phyloP scores from a whole-genome alignment of 1,140 invertebrate genomes.

The Panagrolaimus sp. region DNA sequence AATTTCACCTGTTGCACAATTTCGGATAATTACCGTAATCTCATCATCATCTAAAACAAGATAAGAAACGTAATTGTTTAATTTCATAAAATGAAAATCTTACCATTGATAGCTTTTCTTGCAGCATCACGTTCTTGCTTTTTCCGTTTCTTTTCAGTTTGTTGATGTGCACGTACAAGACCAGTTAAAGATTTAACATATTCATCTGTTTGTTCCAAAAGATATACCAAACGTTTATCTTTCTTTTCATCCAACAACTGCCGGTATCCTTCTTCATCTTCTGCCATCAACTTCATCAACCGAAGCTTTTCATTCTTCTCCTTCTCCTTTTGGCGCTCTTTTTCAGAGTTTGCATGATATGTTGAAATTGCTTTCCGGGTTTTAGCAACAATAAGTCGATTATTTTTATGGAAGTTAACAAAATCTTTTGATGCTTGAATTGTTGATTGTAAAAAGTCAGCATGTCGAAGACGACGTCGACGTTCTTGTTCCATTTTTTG shows the following conservation, averaged over 20 bases:
- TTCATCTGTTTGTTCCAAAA: slow-evolving; percentile 94
- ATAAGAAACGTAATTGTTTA: background rate
- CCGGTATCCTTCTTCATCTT: slow-evolving; percentile 67
- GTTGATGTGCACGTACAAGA: slow-evolving; percentile 54
- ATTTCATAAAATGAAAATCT: background rate
- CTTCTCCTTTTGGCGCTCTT: slow-evolving; percentile 98
- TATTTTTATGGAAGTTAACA: slow-evolving; percentile 65
- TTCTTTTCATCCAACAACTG: slow-evolving; percentile 99
- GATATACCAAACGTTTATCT: slow-evolving; percentile 92
- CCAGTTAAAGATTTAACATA: slow-evolving; percentile 80
- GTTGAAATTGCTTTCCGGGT: slow-evolving; percentile 91
- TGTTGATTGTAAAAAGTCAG: slow-evolving; percentile 65
- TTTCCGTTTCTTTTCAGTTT: slow-evolving; percentile 55
- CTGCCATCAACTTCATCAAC: slow-evolving; percentile 92
- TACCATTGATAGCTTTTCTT: slow-evolving; percentile 27
- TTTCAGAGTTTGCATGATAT: slow-evolving; percentile 92
- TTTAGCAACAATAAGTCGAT: slow-evolving; percentile 74
- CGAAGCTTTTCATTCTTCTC: slow-evolving; percentile 95
- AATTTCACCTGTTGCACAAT: slow-evolving; percentile 72
- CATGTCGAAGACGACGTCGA: slow-evolving; percentile 82
- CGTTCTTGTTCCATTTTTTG: slow-evolving; percentile 94
- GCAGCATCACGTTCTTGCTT: slow-evolving; percentile 41
- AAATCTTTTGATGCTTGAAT: slow-evolving; percentile 97
- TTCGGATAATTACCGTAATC: slow-evolving; percentile 73
- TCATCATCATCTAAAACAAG: slow-evolving; percentile 21